These are phyloP conservation scores for Dysmachus trigonus DNA, from an alignment of 2,888 invertebrate species.

Conservation along the genomic window DNA sequence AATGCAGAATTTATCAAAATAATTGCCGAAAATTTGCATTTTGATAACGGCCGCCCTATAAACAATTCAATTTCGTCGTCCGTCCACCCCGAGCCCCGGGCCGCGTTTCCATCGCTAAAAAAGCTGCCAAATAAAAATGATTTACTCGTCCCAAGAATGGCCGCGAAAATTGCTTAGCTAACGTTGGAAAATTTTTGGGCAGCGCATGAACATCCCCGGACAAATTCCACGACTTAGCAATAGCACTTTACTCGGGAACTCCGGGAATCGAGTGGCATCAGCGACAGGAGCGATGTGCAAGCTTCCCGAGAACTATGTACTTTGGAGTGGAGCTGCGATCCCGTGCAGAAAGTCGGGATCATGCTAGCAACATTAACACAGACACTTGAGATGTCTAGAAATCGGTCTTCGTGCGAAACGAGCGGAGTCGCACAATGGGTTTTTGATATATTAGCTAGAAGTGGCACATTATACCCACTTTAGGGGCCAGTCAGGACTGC, in stretches of 20 bases:
- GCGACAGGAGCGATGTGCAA: background rate
- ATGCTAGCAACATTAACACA: background rate
- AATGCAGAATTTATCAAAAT: conserved; percentile 43
- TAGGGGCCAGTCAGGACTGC: background rate
- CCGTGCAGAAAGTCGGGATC: background rate
- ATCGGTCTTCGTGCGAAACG: background rate
- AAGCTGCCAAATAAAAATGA: conserved; percentile 43
- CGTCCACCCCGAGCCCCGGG: background rate
- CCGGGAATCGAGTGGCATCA: background rate
- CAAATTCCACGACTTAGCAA: background rate
- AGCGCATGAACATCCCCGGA: background rate
- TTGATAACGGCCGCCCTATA: conserved; percentile 38
- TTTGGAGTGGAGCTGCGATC: background rate
- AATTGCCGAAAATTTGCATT: conserved; percentile 41
- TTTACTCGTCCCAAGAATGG: conserved; percentile 35
- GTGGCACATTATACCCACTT: background rate
- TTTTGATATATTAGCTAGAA: background rate
- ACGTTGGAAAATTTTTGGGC: background rate
- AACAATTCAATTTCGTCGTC: conserved; percentile 42
- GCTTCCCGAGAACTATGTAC: background rate
- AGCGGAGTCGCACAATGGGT: background rate
- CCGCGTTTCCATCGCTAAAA: conserved; percentile 24
- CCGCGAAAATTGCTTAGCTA: conserved; percentile 35
- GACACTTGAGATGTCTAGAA: background rate
- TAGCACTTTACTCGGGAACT: background rate